Evolutionary conservation across 2,113 vertebrate species (phyloP), one percentile per base, ranked within the genome.

Genomic region (Ceuthmochares aereus): DNA sequence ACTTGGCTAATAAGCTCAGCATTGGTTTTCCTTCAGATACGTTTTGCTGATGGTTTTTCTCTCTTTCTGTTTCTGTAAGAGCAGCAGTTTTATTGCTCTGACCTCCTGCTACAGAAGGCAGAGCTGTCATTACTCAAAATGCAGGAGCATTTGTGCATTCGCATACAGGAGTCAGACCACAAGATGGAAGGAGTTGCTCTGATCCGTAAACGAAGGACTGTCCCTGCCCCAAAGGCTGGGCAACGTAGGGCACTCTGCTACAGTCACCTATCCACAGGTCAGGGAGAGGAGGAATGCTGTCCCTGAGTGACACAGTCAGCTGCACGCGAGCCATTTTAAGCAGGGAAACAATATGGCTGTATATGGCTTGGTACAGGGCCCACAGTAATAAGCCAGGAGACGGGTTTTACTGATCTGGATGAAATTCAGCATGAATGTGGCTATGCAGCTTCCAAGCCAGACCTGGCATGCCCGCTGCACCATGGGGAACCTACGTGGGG

Each of bases 351-450:
- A 17, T 2, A 30, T 78, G 68, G 73, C 45, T 83, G 5, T n/a
- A 0, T 10, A 27, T 13, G 47, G 14, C 74, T 68, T 91, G 74
- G 84, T 85, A n/a, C 29, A 72, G 27, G 25, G 74, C 78, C 84
- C 78, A 64, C 27, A 56, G 0, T 37, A 81, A 66, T 55, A 60
- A 87, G 29, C 62, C 29, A 84, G 81, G 34, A 93, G 55, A 62
- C 29, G 70, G 66, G 52, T 79, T 95, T 89, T 91, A 91, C 77
- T 79, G 36, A 56, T 64, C 62, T 93, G 93, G 81, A 68, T 78
- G 63, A 49, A 75, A 90, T 72, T 93, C 78, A 95, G 69, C 60
- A 78, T 1, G 4, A 91, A 82, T 13, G 67, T 52, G 58, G 69
- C 84, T 63, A 1, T 75, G 58, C 47, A 87, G 4, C 37, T 79